A percentile compares a stretch with the other conserved stretches of the same genome.
Evolutionary conservation across 2,113 vertebrate genomes (phyloP).

Genomic region (Percopsis transmontana): DNA sequence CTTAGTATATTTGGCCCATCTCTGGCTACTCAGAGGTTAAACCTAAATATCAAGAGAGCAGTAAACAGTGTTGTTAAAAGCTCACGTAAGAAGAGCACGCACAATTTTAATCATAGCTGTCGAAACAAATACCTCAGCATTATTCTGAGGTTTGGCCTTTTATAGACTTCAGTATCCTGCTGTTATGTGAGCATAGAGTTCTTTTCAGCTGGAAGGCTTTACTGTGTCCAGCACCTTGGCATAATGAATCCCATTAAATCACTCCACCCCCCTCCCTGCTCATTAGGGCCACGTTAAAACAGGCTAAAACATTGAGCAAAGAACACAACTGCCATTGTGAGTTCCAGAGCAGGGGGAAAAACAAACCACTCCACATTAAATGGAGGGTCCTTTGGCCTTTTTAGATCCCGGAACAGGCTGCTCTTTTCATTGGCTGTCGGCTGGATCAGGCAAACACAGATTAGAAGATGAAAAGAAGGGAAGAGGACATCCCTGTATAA

Average conservation of each 20-base stretch:
- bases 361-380: conserved; percentile 72
- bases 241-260: conserved; percentile 72
- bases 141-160: conserved; percentile 54
- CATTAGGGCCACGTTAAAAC: conserved; percentile 67
- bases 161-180: conserved; percentile 51
- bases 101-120: conserved; percentile 50
- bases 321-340: conserved; percentile 38
- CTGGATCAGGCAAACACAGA: conserved; percentile 59
- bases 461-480: conserved; percentile 55
- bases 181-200: conserved; percentile 46
- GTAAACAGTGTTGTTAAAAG: conserved; percentile 31
- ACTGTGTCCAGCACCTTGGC: conserved; percentile 31
- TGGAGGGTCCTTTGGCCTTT: conserved; percentile 44
- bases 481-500: conserved; percentile 41
- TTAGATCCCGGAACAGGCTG: conserved; percentile 48
- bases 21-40: no score
- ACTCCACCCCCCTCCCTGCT: conserved; percentile 48
- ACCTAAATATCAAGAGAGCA: no score
- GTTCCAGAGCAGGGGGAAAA: conserved; percentile 58
- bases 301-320: conserved; percentile 70
- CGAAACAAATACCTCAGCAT: conserved; percentile 34
- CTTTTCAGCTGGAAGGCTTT: conserved; percentile 34
- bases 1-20: no score
- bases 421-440: conserved; percentile 67
- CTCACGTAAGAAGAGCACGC: conserved; percentile 21